Percentiles rank a stretch among this genome's conserved stretches.
These are phyloP conservation scores for Liparis tanakae DNA, from an alignment of 2,797 vertebrate genomes.

Conservation along the genomic window DNA sequence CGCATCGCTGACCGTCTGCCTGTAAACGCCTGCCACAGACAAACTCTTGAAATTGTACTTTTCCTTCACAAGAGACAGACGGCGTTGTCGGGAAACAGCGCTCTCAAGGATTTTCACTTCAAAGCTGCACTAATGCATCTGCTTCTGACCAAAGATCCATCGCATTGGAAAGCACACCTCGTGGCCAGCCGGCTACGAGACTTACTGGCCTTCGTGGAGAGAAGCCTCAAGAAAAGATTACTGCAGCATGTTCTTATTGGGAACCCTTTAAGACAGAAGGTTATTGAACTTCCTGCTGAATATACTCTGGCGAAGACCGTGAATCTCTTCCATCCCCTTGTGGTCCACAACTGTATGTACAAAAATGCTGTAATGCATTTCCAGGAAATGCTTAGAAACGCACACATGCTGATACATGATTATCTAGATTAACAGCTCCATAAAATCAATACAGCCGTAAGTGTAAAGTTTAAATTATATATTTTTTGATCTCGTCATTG, in stretches of 20 bases:
- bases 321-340: slow-evolving; percentile 90
- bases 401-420: slow-evolving; percentile 85
- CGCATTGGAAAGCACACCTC: slow-evolving; percentile 81
- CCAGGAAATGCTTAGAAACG: slow-evolving; percentile 89
- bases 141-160: slow-evolving; percentile 71
- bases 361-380: slow-evolving; percentile 84
- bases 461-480: not conserved
- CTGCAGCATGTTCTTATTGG: slow-evolving; percentile 89
- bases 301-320: slow-evolving; percentile 82
- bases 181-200: slow-evolving; percentile 83
- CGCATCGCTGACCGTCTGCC: slow-evolving; percentile 80
- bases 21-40: slow-evolving; percentile 86
- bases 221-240: slow-evolving; percentile 84
- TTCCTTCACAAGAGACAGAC: slow-evolving; percentile 90
- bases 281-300: slow-evolving; percentile 80
- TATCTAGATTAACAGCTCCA: slow-evolving; percentile 61
- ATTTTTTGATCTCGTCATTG: not conserved
- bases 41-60: slow-evolving; percentile 87
- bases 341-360: slow-evolving; percentile 81
- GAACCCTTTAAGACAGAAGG: slow-evolving; percentile 77
- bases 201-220: slow-evolving; percentile 85
- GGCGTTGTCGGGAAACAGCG: slow-evolving; percentile 82
- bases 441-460: not conserved
- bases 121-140: slow-evolving; percentile 89
- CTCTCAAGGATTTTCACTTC: slow-evolving; percentile 86